Evolutionary conservation across 2,113 vertebrate species (phyloP), one percentile per base, ranked within the genome.

Genomic region (Nymphicus hollandicus): DNA sequence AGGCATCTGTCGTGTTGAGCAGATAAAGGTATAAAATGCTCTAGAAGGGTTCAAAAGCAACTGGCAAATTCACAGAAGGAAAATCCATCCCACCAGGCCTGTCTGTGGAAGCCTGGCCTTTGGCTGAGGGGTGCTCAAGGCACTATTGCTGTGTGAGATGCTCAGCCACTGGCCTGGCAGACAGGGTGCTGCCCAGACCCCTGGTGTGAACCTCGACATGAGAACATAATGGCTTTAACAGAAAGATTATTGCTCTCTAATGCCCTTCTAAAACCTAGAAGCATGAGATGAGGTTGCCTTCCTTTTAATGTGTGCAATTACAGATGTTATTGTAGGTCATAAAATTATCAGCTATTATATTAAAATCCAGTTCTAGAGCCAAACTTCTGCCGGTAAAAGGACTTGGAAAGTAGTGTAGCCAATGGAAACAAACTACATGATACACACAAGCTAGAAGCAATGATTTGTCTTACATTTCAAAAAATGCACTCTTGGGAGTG

Each of bases 101-200:
- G 72, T 53, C 52, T 20, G 28, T 44, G 44, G 35, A 37, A 23
- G 46, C 1, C 55, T 1, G 11, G 27, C 55, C 53, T 24, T 61
- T 0, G 1, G 33, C 24, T 1, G 1, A 19, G 28, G 31, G 49
- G 17, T 1, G 9, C 4, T 11, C 0, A 10, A 68, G 61, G 24
- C 44, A 13, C 33, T 1, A 9, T 8, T 12, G 19, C 43, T 27
- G 22, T 11, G 6, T 5, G 19, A 3, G 24, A 5, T 6, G 43
- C 55, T 58, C 73, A 23, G 22, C 11, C 69, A 5, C 39, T 1
- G 10, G 44, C 20, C 25, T 58, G 4, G 27, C 29, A 10, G 65
- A 11, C 35, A n/a, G 53, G 52, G 69, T 6, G 1, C 81, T 50
- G 49, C 58, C 83, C 7, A 0, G 91, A 31, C 63, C 79, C 16